Conservation (phyloP, 2,797 vertebrate species). For the Sebastes alutus region DNA sequence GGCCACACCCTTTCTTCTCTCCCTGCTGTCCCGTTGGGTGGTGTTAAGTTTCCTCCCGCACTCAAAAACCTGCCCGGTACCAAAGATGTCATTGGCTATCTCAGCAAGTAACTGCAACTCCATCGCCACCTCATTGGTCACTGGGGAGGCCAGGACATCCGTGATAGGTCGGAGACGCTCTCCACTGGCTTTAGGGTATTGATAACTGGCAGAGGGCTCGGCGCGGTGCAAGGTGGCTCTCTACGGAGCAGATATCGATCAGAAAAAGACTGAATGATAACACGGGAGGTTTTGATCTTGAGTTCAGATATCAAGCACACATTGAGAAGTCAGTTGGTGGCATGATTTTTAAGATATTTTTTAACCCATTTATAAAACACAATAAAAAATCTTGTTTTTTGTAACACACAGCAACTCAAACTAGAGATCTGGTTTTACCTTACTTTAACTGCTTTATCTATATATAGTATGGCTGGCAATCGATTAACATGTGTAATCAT, state of each 20-base stretch:
- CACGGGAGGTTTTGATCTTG: conserved; percentile 16
- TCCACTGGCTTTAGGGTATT: conserved; percentile 50
- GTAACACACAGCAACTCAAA: not conserved
- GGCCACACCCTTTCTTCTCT: conserved; percentile 70
- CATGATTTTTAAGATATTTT: not conserved
- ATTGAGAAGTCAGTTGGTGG: not conserved
- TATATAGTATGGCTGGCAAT: no score
- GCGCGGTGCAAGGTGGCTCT: conserved; percentile 39
- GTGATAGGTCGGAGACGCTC: conserved; percentile 58
- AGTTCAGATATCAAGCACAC: conserved; percentile 1
- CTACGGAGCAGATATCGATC: conserved; percentile 49
- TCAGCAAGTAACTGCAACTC: conserved; percentile 64
- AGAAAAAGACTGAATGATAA: conserved; percentile 1
- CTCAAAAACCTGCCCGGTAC: conserved; percentile 74
- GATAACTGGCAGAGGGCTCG: conserved; percentile 54
- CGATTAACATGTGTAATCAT: no score
- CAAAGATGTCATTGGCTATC: conserved; percentile 72
- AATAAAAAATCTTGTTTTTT: not conserved
- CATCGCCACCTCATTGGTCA: conserved; percentile 67
- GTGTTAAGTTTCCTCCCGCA: conserved; percentile 74
- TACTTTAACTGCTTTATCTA: not conserved
- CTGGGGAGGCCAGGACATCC: conserved; percentile 34
- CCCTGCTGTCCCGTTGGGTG: conserved; percentile 59
- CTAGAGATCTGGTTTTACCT: not conserved
- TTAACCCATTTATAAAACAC: not conserved